Evolutionary conservation across 1,140 invertebrate genomes (phyloP).

Genomic region (Mactra quadrangularis): DNA sequence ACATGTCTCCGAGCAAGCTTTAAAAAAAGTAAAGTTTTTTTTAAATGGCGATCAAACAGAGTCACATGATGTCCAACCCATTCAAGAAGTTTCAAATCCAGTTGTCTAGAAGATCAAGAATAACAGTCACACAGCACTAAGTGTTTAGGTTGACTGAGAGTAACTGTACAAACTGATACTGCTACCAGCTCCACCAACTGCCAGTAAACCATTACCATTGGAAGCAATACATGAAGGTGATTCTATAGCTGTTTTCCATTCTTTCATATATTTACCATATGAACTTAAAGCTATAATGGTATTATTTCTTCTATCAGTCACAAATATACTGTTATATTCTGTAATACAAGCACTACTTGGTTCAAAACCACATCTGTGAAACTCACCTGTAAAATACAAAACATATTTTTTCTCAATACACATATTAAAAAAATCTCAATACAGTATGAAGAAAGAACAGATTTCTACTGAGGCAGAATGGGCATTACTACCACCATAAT

Average conservation of each 20-base stretch:
- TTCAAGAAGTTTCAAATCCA: too few species aligned
- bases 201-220: conserved; percentile 8
- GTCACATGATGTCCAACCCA: too few species aligned
- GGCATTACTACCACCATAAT: not conserved
- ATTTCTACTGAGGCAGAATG: not conserved
- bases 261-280: not conserved
- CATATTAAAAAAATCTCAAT: not conserved
- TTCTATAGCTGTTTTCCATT: conserved; percentile 18
- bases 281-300: not conserved
- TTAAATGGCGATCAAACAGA: too few species aligned
- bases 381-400: conserved; percentile 13
- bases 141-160: too few species aligned
- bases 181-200: conserved; percentile 19
- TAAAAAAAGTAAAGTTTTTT: too few species aligned
- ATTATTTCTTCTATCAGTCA: conserved; percentile 21
- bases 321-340: conserved; percentile 17
- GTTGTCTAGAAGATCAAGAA: too few species aligned
- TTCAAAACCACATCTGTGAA: not conserved
- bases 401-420: not conserved
- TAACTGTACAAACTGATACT: conserved; percentile 25
- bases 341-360: conserved; percentile 26
- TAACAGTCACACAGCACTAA: too few species aligned
- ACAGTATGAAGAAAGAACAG: not conserved
- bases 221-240: not conserved
- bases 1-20: too few species aligned